phyloP scores from a whole-genome alignment of 2,888 invertebrate genomes.

The Archaeoteleia sp. region DNA sequence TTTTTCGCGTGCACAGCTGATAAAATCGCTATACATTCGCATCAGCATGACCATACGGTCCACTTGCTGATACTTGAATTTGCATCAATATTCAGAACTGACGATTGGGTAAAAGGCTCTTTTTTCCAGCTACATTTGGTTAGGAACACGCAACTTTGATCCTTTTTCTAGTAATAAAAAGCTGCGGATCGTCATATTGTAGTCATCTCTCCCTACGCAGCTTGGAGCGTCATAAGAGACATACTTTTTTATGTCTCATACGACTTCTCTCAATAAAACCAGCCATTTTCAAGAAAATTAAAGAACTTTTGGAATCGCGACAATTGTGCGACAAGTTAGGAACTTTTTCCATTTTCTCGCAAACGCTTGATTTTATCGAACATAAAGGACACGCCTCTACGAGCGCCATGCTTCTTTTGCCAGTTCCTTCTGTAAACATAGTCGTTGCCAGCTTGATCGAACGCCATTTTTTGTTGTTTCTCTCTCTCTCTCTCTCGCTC shows the following conservation, averaged over 20 bases:
- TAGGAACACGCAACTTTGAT: no score
- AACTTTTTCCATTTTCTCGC: conserved; percentile 52
- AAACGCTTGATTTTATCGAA: conserved; percentile 50
- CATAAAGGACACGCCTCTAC: conserved; percentile 35
- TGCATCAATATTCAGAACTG: no score
- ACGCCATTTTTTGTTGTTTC: conserved; percentile 16
- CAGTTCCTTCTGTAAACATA: conserved; percentile 37
- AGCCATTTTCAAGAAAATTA: conserved; percentile 51
- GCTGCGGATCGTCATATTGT: conserved; percentile 29
- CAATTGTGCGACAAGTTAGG: conserved; percentile 46
- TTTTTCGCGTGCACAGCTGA: no score
- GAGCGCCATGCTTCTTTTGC: conserved; percentile 20
- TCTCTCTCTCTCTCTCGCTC: no score
- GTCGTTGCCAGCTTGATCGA: conserved; percentile 28
- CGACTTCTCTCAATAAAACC: conserved; percentile 48
- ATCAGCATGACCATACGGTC: no score
- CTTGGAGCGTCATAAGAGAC: conserved; percentile 39
- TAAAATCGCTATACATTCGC: no score
- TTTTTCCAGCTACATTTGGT: no score
- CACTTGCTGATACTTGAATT: no score
- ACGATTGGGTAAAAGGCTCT: no score
- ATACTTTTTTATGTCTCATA: conserved; percentile 40
- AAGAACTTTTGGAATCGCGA: conserved; percentile 48
- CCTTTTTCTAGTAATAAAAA: conserved; percentile 25
- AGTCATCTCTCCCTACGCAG: conserved; percentile 22